Conservation (phyloP, 2,888 invertebrate species). For the Ganaspis brasiliensis region DNA sequence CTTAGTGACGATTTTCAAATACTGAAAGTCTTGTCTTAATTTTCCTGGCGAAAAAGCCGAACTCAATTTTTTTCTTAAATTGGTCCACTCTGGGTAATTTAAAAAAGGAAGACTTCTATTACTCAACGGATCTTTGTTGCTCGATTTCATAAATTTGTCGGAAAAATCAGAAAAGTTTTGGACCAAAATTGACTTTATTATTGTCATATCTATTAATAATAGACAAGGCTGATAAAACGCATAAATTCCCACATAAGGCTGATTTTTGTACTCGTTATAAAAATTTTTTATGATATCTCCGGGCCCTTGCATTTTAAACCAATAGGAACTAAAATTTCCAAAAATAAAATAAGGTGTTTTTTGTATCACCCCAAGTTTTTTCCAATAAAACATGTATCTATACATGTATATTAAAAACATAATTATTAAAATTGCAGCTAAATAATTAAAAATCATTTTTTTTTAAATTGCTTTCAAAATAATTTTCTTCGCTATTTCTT, state of each 20-base stretch:
- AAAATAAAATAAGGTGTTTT: neutral
- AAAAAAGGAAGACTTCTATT: conserved; percentile 1
- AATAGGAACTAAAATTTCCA: neutral
- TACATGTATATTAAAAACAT: neutral
- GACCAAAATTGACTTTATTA: neutral
- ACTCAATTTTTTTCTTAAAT: neutral
- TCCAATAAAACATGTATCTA: neutral
- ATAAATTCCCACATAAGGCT: neutral
- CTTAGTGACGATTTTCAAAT: neutral
- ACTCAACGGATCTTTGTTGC: neutral
- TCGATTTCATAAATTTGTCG: neutral
- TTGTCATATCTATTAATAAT: neutral
- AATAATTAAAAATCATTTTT: no score
- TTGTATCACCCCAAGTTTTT: neutral
- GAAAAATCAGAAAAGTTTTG: neutral
- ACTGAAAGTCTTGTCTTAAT: neutral
- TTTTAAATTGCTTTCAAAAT: no score
- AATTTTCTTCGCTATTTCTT: no score
- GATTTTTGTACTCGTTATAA: neutral
- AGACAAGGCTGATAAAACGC: neutral
- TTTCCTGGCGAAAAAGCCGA: neutral
- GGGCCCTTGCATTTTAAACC: neutral
- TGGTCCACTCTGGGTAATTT: no score
- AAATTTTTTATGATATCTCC: neutral
- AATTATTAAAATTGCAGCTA: neutral